Evolutionary conservation across 2,113 vertebrate genomes (phyloP).

Genomic region (Galbula dea): DNA sequence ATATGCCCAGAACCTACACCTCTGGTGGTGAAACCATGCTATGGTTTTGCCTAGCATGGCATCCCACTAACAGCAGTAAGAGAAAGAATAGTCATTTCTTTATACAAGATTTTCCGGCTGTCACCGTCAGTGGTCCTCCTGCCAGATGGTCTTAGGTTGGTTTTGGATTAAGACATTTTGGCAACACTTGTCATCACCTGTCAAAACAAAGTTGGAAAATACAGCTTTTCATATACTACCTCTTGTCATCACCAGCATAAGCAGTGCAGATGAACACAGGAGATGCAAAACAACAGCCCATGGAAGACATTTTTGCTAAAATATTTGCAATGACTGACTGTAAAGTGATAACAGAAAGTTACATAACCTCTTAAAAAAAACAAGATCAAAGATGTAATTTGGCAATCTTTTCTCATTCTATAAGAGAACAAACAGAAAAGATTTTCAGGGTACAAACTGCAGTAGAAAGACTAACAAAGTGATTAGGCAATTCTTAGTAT

Average conservation of each 20-base stretch:
- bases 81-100: background rate
- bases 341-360: background rate
- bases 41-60: background rate
- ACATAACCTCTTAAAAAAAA: background rate
- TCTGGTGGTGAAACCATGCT: background rate
- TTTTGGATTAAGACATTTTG: background rate
- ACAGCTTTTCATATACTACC: background rate
- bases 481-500: slow-evolving; percentile 28
- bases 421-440: background rate
- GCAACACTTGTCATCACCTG: background rate
- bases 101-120: background rate
- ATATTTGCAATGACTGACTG: background rate
- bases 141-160: background rate
- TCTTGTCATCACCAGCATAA: background rate
- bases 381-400: background rate
- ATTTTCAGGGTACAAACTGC: background rate
- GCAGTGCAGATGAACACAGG: background rate
- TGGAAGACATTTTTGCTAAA: background rate
- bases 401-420: background rate
- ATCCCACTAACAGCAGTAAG: background rate
- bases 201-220: background rate
- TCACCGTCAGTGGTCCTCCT: background rate
- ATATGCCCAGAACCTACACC: background rate
- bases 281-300: background rate
- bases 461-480: background rate